Base-by-base conservation (phyloP, 2,797 vertebrate genomes). In the Pipistrellus kuhlii region DNA sequence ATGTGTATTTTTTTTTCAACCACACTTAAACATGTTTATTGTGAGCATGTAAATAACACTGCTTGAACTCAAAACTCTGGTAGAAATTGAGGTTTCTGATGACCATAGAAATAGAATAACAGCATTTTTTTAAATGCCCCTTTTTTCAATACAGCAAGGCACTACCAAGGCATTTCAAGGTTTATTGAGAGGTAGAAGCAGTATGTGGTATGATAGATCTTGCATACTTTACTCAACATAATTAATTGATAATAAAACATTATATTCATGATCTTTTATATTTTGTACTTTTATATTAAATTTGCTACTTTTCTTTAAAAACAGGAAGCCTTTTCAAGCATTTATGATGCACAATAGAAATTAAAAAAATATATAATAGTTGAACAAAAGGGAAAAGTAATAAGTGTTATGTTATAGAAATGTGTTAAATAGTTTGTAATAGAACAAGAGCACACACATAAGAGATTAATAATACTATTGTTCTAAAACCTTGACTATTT, bases 11-110 rank as follows among this genome's bases (percentile, higher is more conserved):
- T 41, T 41, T 41, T 41, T 41, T 59, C 69, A 93, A 71, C 75
- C 32, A 93, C n/a, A 85, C 66, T 91, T 80, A 73, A 62, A 90
- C 84, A 86, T 8, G 6, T 77, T 90, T 81, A 95, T 92, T 97
- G 35, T 85, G 59, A 18, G 84, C 83, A 95, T 73, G 38, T 41
- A 41, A 7, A 41, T 41, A 41, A 41, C 32, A 59, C 15, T 85
- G 68, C 81, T 82, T 96, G 93, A 77, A 92, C 62, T 94, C 17
- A 86, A 96, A 92, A 71, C 80, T 83, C 48, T 90, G 78, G 94
- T 51, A 44, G 53, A 96, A 93, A 95, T 92, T 93, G 69, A 95
- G 20, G 57, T 64, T 76, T 95, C 66, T 93, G 71, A 95, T 95
- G 92, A 90, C 57, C 59, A 90, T 75, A 82, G 64, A 93, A 95